Evolutionary conservation across 2,113 vertebrate species (phyloP).

Genomic region (Centropus bengalensis): DNA sequence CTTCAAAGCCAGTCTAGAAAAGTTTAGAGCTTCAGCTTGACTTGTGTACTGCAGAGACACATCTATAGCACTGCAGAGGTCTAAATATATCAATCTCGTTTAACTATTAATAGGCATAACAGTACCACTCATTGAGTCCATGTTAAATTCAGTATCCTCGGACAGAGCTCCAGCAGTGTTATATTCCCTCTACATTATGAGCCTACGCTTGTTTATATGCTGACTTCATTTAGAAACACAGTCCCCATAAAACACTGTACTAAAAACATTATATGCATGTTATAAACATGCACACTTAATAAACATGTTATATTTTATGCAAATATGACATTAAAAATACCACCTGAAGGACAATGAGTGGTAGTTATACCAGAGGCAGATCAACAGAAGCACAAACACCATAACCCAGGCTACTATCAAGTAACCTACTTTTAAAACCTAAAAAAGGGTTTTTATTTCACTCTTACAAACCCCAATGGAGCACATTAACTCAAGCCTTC

Average conservation of each 20-base stretch:
- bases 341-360: not conserved
- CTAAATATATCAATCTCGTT: not conserved
- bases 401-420: not conserved
- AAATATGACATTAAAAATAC: not conserved
- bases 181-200: not conserved
- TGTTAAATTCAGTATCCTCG: not conserved
- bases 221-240: not conserved
- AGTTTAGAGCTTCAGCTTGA: not conserved
- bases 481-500: not conserved
- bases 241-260: not conserved
- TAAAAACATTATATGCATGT: not conserved
- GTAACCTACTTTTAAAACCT: not conserved
- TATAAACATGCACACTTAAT: not conserved
- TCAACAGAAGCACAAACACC: not conserved
- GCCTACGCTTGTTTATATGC: not conserved
- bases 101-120: not conserved
- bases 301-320: not conserved
- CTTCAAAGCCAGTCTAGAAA: not conserved
- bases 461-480: not conserved
- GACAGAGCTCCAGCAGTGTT: not conserved
- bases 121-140: not conserved
- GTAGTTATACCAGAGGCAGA: not conserved
- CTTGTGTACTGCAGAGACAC: not conserved
- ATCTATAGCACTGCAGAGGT: not conserved
- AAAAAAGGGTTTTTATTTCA: no score